Evolutionary conservation across 23 tunicate species (phyloP), one percentile per base, ranked within the genome.

Genomic region (Halocynthia roretzi): DNA sequence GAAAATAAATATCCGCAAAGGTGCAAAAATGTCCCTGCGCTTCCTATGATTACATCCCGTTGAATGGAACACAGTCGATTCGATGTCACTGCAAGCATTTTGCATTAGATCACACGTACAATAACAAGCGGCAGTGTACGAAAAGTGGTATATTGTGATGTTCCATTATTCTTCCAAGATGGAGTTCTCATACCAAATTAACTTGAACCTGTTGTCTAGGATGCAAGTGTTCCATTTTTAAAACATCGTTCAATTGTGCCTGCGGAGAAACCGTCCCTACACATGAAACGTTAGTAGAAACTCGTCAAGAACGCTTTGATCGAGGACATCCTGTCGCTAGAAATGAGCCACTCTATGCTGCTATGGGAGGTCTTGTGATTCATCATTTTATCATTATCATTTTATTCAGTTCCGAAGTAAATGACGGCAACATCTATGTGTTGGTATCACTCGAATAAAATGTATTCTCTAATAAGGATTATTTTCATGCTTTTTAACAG

Each of bases 251-350:
- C 56, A 68, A 87, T 6, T 94, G 99, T 67, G 95, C 91, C 6
- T 94, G 99, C 73, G 99, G 99, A 5, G 70, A 76, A 18, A 50
- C 74, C 8, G 80, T 76, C 7, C 50, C 63, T 5, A 78, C 63
- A 7, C 99, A 94, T 61, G 19, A 15, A 10, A 50, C 76, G 52
- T 8, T 87, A 8, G 63, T 94, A 5, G 99, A 94, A 80, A 81
- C 87, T 10, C 81, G 84, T 65, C 96, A 87, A 48, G 91, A 88
- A 78, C 65, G 99, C 66, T 10, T 82, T 10, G 54, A 81, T 56
- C 75, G 95, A 53, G 99, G 99, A 20, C 94, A 94, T 67, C 99
- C 99, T 31, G 98, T 92, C 60, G 85, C 98, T 6, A 72, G 61
- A 6, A 74, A 75, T 8, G 98, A 92, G 68, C 85, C 98, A 7